Conservation (phyloP, 2,888 invertebrate genomes). For the Dryomyza anilis region DNA sequence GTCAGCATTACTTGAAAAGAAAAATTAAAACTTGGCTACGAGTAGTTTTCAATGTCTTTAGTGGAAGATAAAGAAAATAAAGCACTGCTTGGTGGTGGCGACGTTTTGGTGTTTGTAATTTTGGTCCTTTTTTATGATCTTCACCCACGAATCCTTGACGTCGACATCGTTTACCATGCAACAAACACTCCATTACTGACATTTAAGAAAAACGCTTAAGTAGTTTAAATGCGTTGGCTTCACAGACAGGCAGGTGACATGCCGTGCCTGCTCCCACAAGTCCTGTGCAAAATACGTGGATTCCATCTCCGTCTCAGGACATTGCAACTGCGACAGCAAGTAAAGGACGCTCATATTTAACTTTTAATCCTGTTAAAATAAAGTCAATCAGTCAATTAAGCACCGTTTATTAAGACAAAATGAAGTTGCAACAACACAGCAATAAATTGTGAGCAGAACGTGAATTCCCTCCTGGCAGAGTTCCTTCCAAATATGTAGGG, state of each 20-base stretch:
- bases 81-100: neutral
- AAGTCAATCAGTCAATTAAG: slow-evolving; percentile 48
- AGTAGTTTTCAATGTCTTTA: neutral
- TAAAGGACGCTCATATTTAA: slow-evolving; percentile 21
- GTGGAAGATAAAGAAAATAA: neutral
- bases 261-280: too few species aligned
- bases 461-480: too few species aligned
- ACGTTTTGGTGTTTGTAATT: neutral
- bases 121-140: neutral
- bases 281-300: neutral
- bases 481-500: too few species aligned
- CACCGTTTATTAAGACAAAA: slow-evolving; percentile 1
- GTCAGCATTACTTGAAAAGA: neutral
- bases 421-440: too few species aligned
- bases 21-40: neutral
- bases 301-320: neutral
- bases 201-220: neutral
- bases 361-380: slow-evolving; percentile 45
- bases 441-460: too few species aligned
- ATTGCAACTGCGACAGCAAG: neutral
- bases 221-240: neutral
- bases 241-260: too few species aligned
- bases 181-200: neutral
- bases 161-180: neutral
- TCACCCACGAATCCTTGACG: neutral